phyloP scores from a whole-genome alignment of 2,888 invertebrate genomes.

The Brachylomia viminalis region DNA sequence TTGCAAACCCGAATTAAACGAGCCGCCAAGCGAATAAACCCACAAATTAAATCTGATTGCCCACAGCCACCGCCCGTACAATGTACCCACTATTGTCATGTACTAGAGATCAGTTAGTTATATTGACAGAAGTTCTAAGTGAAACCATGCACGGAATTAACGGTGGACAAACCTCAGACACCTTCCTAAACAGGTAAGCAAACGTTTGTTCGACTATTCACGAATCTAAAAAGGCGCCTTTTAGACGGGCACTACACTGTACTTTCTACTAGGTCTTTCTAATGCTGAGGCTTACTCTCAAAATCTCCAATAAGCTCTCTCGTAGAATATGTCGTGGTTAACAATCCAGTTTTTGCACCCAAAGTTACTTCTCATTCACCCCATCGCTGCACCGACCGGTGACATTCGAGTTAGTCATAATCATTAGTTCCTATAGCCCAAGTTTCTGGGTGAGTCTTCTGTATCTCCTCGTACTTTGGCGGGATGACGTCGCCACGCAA shows the following conservation, averaged over 20 bases:
- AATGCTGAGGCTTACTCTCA: no score
- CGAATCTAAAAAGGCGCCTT: neutral
- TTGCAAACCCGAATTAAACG: constrained; percentile 3
- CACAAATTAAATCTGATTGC: constrained; percentile 32
- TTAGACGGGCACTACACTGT: neutral
- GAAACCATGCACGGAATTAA: neutral
- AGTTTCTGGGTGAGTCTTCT: constrained; percentile 9
- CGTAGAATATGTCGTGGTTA: neutral
- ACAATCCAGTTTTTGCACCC: neutral
- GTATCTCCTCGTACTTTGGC: neutral
- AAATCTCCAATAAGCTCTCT: neutral
- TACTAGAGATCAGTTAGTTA: neutral
- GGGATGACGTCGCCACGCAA: constrained; percentile 46
- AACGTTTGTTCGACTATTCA: neutral
- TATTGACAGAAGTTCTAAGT: constrained; percentile 20
- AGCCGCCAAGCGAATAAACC: constrained; percentile 26
- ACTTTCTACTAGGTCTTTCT: neutral
- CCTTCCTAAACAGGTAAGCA: neutral
- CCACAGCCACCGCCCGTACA: neutral
- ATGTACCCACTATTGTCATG: constrained; percentile 21
- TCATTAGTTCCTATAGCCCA: neutral
- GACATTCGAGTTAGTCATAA: neutral
- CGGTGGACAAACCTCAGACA: neutral
- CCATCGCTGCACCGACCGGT: neutral
- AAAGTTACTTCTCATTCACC: neutral